Conservation (phyloP, 1,140 invertebrate species). For the Drosophila paulistorum region DNA sequence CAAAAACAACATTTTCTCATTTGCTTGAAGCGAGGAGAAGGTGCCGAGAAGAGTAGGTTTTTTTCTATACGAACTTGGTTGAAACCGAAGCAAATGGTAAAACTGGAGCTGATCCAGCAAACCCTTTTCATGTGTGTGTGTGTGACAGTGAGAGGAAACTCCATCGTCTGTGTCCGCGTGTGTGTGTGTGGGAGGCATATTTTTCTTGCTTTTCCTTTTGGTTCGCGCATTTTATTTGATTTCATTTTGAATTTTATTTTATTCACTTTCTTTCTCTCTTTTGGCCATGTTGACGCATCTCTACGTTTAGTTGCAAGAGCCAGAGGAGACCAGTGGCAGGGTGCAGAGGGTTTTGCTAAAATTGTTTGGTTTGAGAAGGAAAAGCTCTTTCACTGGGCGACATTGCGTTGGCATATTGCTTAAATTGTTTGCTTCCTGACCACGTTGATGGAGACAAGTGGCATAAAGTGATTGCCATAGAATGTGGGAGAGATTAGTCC, state of each 20-base stretch:
- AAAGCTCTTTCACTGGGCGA: slow-evolving; percentile 19
- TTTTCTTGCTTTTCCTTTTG: slow-evolving; percentile 68
- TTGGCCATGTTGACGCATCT: slow-evolving; percentile 34
- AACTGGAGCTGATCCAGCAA: slow-evolving; percentile 5
- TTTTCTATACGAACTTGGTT: slow-evolving; percentile 66
- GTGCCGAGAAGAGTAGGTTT: neutral
- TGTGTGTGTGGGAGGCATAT: slow-evolving; percentile 36
- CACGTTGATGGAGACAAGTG: slow-evolving; percentile 39
- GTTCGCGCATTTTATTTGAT: slow-evolving; percentile 73
- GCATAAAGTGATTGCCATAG: neutral
- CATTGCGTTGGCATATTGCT: slow-evolving; percentile 69
- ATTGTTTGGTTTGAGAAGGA: neutral
- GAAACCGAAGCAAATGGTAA: slow-evolving; percentile 18
- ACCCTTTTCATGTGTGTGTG: slow-evolving; percentile 13
- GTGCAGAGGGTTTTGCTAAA: neutral
- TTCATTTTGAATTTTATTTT: slow-evolving; percentile 63
- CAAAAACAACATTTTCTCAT: slow-evolving; percentile 2
- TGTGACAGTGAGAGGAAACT: slow-evolving; percentile 7
- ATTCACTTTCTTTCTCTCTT: slow-evolving; percentile 53
- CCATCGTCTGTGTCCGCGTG: slow-evolving; percentile 4
- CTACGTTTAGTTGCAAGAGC: slow-evolving; percentile 19
- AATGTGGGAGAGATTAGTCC: slow-evolving; percentile 2
- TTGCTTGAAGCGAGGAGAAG: slow-evolving; percentile 9
- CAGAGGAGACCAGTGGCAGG: neutral
- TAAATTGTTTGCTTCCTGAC: slow-evolving; percentile 76